These are phyloP conservation scores for Oryctes rhinoceros DNA, from an alignment of 1,140 invertebrate genomes.

Conservation along the genomic window DNA sequence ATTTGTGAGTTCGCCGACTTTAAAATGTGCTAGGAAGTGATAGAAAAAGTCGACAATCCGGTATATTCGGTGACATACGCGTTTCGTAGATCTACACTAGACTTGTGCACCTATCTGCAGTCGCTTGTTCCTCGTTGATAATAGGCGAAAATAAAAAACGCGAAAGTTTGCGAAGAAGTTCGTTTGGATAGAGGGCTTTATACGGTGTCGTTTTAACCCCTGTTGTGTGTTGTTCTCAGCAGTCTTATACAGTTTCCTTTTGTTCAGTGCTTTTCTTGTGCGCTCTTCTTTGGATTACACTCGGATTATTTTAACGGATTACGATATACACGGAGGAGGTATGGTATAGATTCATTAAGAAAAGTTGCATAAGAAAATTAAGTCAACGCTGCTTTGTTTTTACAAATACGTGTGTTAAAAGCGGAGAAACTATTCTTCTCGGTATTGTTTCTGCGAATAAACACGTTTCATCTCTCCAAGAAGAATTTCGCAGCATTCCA, in stretches of 20 bases:
- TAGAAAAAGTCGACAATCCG: constrained; percentile 23
- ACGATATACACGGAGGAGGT: neutral
- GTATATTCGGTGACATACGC: constrained; percentile 7
- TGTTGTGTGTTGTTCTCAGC: constrained; percentile 1
- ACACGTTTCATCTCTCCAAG: neutral
- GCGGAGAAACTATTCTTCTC: neutral
- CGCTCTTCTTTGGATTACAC: neutral
- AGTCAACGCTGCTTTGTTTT: neutral
- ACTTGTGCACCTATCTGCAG: no score
- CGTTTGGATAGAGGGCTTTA: neutral
- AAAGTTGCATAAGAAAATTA: neutral
- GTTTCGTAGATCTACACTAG: neutral
- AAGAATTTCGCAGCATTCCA: constrained; percentile 34
- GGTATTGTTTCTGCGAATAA: neutral
- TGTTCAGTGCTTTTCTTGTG: constrained; percentile 21
- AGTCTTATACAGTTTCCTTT: neutral
- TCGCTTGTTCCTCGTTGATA: neutral
- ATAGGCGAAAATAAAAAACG: constrained; percentile 22
- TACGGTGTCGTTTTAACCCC: neutral
- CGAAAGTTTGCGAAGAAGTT: constrained; percentile 1
- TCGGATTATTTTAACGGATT: neutral
- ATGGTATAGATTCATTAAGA: neutral
- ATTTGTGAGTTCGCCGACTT: constrained; percentile 26
- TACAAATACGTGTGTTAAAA: neutral
- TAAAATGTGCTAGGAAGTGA: constrained; percentile 29